Evolutionary conservation across 2,888 invertebrate species (phyloP).

Genomic region (Plagiodera versicolora): DNA sequence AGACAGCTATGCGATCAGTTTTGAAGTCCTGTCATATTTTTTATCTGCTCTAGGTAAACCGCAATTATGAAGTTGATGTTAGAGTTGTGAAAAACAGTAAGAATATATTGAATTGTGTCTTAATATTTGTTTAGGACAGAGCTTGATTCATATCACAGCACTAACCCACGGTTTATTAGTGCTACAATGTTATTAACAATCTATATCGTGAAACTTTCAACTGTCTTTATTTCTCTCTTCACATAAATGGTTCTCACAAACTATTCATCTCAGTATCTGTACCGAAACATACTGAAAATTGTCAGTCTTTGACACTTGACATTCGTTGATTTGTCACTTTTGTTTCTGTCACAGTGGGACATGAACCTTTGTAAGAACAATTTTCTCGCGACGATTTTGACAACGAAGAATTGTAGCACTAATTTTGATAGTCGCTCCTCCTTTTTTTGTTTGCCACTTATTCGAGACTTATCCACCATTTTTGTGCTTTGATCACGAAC

Average conservation of each 20-base stretch:
- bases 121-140: conserved; percentile 22
- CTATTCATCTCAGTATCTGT: too few species aligned
- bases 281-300: too few species aligned
- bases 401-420: conserved; percentile 24
- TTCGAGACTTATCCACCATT: conserved; percentile 19
- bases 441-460: conserved; percentile 15
- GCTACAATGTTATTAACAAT: conserved; percentile 19
- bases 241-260: background rate
- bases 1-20: background rate
- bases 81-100: conserved; percentile 38
- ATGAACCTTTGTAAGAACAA: too few species aligned
- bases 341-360: too few species aligned
- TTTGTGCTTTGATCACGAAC: conserved; percentile 38
- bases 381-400: too few species aligned
- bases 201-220: too few species aligned
- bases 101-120: conserved; percentile 23
- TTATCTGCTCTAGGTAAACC: conserved; percentile 39
- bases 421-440: conserved; percentile 25
- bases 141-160: conserved; percentile 32
- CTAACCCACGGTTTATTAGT: conserved; percentile 29
- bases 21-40: conserved; percentile 4
- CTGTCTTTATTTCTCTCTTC: background rate
- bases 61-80: conserved; percentile 38
- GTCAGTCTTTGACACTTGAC: too few species aligned
- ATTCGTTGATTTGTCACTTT: too few species aligned